Conservation (phyloP, 1,140 invertebrate species). For the Aphelenchoides avenae region DNA sequence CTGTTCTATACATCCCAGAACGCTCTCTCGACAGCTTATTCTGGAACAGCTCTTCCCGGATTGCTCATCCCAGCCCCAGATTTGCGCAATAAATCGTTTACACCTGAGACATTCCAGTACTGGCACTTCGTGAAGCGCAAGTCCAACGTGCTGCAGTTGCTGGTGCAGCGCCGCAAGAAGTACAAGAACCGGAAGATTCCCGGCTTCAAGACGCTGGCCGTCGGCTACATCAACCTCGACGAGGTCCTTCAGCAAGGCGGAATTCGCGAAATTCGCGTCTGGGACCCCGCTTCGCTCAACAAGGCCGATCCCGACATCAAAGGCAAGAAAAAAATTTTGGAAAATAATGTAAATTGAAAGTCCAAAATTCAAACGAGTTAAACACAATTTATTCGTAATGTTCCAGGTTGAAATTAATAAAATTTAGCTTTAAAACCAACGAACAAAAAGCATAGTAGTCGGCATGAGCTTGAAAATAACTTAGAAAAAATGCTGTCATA, state of each 20-base stretch:
- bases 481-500: not conserved
- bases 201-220: slow-evolving; percentile 93
- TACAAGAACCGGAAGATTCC: slow-evolving; percentile 98
- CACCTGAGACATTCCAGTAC: slow-evolving; percentile 73
- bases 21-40: not conserved
- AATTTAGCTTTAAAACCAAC: not conserved
- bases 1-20: not conserved
- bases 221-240: slow-evolving; percentile 82
- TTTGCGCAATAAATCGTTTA: too few species aligned
- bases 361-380: not conserved
- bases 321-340: too few species aligned
- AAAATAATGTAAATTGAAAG: slow-evolving; percentile 22
- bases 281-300: slow-evolving; percentile 32
- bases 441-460: not conserved
- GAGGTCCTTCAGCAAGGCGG: slow-evolving; percentile 43
- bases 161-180: slow-evolving; percentile 87
- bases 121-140: slow-evolving; percentile 95
- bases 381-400: not conserved
- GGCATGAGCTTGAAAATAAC: too few species aligned
- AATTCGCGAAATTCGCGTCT: slow-evolving; percentile 31
- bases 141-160: slow-evolving; percentile 80
- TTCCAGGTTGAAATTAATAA: not conserved
- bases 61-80: slow-evolving; percentile 3
- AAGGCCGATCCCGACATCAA: slow-evolving; percentile 16
- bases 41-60: not conserved